phyloP scores from a whole-genome alignment of 2,113 vertebrate genomes.

The Platysternon megacephalum region DNA sequence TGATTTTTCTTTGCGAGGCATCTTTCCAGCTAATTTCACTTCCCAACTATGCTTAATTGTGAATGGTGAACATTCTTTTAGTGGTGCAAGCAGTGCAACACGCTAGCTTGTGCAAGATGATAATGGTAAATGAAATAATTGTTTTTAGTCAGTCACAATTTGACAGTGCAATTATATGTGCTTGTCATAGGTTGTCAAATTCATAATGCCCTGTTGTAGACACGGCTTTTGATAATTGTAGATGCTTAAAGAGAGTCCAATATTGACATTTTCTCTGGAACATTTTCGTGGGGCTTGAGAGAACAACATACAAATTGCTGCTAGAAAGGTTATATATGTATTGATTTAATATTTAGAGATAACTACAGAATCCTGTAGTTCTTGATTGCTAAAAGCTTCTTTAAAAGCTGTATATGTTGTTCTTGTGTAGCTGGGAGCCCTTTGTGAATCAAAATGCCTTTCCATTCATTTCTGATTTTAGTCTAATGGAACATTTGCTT shows the following conservation, averaged over 20 bases:
- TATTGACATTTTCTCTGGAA: conserved; percentile 53
- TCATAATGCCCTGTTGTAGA: background rate
- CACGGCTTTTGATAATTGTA: background rate
- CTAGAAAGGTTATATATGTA: conserved; percentile 46
- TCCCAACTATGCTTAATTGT: background rate
- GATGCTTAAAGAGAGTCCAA: background rate
- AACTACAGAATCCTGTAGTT: conserved; percentile 56
- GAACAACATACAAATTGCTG: conserved; percentile 13
- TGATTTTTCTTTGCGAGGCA: background rate
- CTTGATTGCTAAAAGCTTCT: conserved; percentile 18
- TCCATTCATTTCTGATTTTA: conserved; percentile 9
- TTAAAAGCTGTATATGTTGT: background rate
- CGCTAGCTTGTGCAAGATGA: background rate
- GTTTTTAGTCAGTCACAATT: background rate
- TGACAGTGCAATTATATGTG: background rate
- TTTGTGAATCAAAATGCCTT: background rate
- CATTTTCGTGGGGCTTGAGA: background rate
- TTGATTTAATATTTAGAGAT: conserved; percentile 61
- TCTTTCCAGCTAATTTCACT: background rate
- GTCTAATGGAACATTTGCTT: conserved; percentile 6
- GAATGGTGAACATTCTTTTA: background rate
- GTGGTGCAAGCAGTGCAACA: background rate
- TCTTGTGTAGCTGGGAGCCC: background rate
- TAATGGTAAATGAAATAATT: background rate
- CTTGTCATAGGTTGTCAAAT: background rate